phyloP scores from a whole-genome alignment of 2,888 invertebrate species.

The Carabus problematicus region DNA sequence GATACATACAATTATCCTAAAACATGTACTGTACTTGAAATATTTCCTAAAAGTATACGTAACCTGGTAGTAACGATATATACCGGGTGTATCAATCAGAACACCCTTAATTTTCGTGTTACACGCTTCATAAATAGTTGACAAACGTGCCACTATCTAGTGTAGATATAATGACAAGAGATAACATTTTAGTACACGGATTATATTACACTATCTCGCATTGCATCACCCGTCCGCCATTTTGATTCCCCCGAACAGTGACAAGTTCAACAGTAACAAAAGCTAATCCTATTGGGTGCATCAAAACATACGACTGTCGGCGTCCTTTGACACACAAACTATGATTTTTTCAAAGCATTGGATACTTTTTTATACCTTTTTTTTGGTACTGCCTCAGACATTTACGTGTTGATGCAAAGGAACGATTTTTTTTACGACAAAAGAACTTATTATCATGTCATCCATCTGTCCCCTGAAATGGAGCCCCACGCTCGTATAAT shows the following conservation, averaged over 20 bases:
- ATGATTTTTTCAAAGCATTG: constrained; percentile 14
- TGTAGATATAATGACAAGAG: constrained; percentile 45
- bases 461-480: constrained; percentile 37
- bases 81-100: too few relatives aligned
- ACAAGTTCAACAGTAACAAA: constrained; percentile 38
- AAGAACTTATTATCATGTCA: constrained; percentile 41
- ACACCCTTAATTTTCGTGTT: constrained; percentile 50
- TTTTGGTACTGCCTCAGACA: constrained; percentile 31
- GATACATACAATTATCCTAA: too few relatives aligned
- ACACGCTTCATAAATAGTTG: constrained; percentile 51
- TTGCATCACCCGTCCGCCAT: constrained; percentile 12
- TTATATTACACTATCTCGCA: constrained; percentile 44
- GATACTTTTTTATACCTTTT: constrained; percentile 29
- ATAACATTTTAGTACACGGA: constrained; percentile 47
- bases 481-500: constrained; percentile 30
- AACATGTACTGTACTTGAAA: too few relatives aligned
- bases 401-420: constrained; percentile 37
- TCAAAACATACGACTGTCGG: constrained; percentile 41
- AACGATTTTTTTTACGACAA: constrained; percentile 21
- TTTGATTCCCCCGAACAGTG: constrained; percentile 21
- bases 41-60: too few relatives aligned
- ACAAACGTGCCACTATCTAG: constrained; percentile 46
- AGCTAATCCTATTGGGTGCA: constrained; percentile 42
- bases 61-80: too few relatives aligned
- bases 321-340: constrained; percentile 32